Evolutionary conservation across 2,113 vertebrate genomes (phyloP).

Genomic region (Dipodomys ordii): DNA sequence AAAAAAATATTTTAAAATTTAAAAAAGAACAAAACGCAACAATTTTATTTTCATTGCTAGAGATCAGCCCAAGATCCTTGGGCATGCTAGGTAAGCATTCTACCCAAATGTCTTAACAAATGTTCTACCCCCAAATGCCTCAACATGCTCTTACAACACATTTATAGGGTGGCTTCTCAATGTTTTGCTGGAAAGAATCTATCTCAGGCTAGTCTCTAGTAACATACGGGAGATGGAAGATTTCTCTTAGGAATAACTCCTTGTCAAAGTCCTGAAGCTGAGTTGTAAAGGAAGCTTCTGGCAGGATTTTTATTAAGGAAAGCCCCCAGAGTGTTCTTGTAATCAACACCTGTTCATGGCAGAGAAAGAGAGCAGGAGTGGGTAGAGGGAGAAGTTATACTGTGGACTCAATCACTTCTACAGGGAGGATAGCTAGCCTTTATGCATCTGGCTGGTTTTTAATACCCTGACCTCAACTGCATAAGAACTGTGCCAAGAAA

Average conservation of each 20-base stretch:
- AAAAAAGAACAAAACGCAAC: constrained; percentile 7
- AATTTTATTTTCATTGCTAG: background rate
- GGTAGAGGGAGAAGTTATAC: background rate
- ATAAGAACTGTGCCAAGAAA: background rate
- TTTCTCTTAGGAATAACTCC: background rate
- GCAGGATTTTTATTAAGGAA: background rate
- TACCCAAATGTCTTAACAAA: background rate
- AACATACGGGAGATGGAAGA: background rate
- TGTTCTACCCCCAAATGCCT: background rate
- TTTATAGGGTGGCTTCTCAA: background rate
- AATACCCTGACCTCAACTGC: too few relatives aligned
- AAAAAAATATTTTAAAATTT: background rate
- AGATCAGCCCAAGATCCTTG: background rate
- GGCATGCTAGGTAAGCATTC: background rate
- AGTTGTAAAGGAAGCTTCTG: constrained; percentile 2
- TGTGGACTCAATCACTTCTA: background rate
- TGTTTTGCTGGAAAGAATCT: background rate
- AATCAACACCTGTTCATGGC: background rate
- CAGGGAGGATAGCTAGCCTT: background rate
- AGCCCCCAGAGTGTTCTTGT: background rate
- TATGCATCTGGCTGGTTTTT: background rate
- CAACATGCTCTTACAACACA: background rate
- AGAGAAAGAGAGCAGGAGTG: background rate
- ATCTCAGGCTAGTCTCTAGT: background rate
- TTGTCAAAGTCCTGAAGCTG: background rate